A percentile compares a stretch with the other conserved stretches of the same genome.
phyloP scores from a whole-genome alignment of 2,797 vertebrate genomes.

The Poeciliopsis turneri region DNA sequence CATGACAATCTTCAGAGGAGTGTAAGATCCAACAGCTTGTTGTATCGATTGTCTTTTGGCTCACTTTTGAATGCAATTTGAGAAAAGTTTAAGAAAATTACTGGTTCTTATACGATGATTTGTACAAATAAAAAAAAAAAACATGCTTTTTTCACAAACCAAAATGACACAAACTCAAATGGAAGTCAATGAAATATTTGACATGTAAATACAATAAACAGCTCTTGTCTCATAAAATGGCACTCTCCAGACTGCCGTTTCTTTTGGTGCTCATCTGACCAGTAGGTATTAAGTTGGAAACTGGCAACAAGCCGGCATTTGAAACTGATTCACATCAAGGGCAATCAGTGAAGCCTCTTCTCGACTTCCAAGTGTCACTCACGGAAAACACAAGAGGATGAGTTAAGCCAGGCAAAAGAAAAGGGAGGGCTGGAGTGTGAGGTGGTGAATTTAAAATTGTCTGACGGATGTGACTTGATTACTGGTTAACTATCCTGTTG shows the following conservation, averaged over 20 bases:
- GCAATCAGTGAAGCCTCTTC: conserved; percentile 60
- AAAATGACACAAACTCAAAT: not conserved
- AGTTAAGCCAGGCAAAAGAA: conserved; percentile 46
- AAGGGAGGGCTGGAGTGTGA: conserved; percentile 11
- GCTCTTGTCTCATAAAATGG: not conserved
- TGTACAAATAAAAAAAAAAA: not conserved
- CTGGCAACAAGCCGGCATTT: conserved; percentile 57
- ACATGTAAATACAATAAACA: not conserved
- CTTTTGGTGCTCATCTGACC: conserved; percentile 23
- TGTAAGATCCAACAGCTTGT: not conserved
- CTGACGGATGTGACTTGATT: conserved; percentile 77
- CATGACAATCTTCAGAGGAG: not conserved
- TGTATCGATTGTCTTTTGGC: not conserved
- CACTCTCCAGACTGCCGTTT: not conserved
- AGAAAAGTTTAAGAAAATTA: not conserved
- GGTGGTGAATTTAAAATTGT: conserved; percentile 66
- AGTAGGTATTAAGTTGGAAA: conserved; percentile 38
- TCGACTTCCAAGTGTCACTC: conserved; percentile 65
- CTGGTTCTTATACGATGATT: not conserved
- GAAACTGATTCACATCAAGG: conserved; percentile 71
- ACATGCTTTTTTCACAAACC: not conserved
- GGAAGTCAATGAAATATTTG: not conserved
- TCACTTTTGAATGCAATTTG: not conserved
- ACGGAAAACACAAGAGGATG: conserved; percentile 55
- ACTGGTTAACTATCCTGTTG: conserved; percentile 70